Percentiles rank a stretch among this genome's conserved stretches.
Evolutionary conservation across 2,888 invertebrate genomes (phyloP).

Genomic region (Acleris literana): DNA sequence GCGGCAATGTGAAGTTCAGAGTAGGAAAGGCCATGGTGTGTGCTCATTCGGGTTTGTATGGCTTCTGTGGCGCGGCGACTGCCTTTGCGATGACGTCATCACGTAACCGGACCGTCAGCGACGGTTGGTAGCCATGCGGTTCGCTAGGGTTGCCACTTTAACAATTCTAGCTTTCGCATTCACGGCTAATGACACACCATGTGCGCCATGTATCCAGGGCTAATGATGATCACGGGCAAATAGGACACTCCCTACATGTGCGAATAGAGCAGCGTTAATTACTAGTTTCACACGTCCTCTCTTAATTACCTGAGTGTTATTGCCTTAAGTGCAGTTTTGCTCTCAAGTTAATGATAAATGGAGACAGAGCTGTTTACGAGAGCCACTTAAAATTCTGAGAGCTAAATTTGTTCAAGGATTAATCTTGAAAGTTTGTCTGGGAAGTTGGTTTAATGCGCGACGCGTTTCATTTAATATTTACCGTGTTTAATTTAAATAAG

Average conservation of each 20-base stretch:
- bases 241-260: too few relatives aligned
- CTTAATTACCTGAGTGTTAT: too few relatives aligned
- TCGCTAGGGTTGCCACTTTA: constrained; percentile 31
- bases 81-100: constrained; percentile 76
- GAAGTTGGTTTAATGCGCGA: constrained; percentile 12
- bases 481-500: constrained; percentile 11
- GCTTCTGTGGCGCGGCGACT: constrained; percentile 70
- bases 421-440: constrained; percentile 16
- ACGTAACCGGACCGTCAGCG: constrained; percentile 60
- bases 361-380: constrained; percentile 17
- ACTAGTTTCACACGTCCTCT: too few relatives aligned
- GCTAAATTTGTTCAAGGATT: constrained; percentile 11
- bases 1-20: constrained; percentile 59
- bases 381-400: constrained; percentile 17
- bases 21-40: constrained; percentile 50
- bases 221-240: too few relatives aligned
- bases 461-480: constrained; percentile 11
- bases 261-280: too few relatives aligned
- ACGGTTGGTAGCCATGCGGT: constrained; percentile 45
- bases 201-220: too few relatives aligned
- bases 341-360: constrained; percentile 14
- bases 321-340: constrained; percentile 2
- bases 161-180: neutral
- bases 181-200: too few relatives aligned
- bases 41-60: constrained; percentile 52